Percentiles rank a stretch among this genome's conserved stretches.
Evolutionary conservation across 2,113 vertebrate genomes (phyloP).

Genomic region (Oenanthe oenanthe): DNA sequence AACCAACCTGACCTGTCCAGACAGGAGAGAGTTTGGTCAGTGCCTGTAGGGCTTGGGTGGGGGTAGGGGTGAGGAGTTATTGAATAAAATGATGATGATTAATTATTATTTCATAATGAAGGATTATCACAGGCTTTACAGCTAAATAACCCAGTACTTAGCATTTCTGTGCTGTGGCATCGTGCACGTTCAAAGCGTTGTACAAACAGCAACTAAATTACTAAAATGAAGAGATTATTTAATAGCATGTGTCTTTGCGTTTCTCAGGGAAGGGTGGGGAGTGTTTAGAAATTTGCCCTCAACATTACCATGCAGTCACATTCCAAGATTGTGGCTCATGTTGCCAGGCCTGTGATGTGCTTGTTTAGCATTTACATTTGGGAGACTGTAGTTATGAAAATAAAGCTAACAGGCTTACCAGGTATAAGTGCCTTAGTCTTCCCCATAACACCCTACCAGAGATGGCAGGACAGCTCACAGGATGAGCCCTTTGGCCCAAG

Average conservation of each 20-base stretch:
- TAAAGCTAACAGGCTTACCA: not conserved
- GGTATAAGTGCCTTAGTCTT: not conserved
- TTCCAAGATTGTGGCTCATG: constrained; percentile 43
- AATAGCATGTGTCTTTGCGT: not conserved
- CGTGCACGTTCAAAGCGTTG: not conserved
- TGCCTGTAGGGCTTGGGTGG: constrained; percentile 25
- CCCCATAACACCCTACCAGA: not conserved
- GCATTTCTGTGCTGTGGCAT: constrained; percentile 28
- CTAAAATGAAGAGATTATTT: constrained; percentile 66
- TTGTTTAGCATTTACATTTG: constrained; percentile 2
- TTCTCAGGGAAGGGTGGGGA: constrained; percentile 67
- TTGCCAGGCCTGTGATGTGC: constrained; percentile 29
- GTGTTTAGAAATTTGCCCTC: constrained; percentile 41
- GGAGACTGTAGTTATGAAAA: constrained; percentile 18
- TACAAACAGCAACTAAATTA: constrained; percentile 64
- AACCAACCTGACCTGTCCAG: constrained; percentile 31
- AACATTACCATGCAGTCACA: not conserved
- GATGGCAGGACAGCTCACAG: not conserved
- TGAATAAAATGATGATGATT: constrained; percentile 60
- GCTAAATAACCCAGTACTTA: constrained; percentile 57
- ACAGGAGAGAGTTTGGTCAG: constrained; percentile 26
- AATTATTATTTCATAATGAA: constrained; percentile 70
- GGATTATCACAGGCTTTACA: constrained; percentile 66
- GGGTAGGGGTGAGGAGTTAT: not conserved
- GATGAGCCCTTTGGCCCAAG: not conserved